These are phyloP conservation scores for Sebastes flavidus DNA, from an alignment of 2,797 vertebrate genomes.

Conservation along the genomic window DNA sequence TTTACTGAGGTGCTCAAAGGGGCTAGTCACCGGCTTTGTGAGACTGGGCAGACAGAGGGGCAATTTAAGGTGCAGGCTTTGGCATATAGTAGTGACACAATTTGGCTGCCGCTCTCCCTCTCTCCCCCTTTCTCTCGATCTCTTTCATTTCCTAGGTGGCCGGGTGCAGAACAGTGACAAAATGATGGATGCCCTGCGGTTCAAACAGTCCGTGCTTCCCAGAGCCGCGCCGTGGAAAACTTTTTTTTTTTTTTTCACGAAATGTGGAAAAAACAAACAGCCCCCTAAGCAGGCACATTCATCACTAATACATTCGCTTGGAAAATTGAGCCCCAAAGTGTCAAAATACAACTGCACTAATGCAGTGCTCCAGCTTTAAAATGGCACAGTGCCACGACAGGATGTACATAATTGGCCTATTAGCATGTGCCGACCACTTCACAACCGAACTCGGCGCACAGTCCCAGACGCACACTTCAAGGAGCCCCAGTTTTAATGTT, in stretches of 20 bases:
- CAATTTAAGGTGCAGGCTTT: conserved; percentile 83
- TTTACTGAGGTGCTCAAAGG: conserved; percentile 79
- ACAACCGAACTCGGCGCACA: conserved; percentile 79
- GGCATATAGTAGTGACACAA: conserved; percentile 80
- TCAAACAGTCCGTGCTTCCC: conserved; percentile 87
- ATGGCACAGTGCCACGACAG: conserved; percentile 79
- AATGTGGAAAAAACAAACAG: conserved; percentile 89
- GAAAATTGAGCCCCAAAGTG: conserved; percentile 84
- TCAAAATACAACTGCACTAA: conserved; percentile 85
- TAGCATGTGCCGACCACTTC: conserved; percentile 86
- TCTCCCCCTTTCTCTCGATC: conserved; percentile 69
- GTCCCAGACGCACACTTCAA: conserved; percentile 82
- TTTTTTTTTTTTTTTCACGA: conserved; percentile 61
- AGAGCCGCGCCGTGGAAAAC: conserved; percentile 82
- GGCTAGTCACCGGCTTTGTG: conserved; percentile 77
- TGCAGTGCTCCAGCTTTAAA: conserved; percentile 82
- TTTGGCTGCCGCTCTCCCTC: conserved; percentile 75
- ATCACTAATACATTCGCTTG: conserved; percentile 90
- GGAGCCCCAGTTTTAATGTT: conserved; percentile 80
- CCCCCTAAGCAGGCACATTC: conserved; percentile 88
- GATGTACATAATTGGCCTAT: conserved; percentile 86
- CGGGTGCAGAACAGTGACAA: conserved; percentile 88
- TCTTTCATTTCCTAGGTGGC: conserved; percentile 84
- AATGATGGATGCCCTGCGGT: conserved; percentile 89
- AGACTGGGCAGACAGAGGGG: conserved; percentile 81